Base-by-base conservation (phyloP, 2,888 invertebrate genomes). In the Caenorhabditis japonica region DNA sequence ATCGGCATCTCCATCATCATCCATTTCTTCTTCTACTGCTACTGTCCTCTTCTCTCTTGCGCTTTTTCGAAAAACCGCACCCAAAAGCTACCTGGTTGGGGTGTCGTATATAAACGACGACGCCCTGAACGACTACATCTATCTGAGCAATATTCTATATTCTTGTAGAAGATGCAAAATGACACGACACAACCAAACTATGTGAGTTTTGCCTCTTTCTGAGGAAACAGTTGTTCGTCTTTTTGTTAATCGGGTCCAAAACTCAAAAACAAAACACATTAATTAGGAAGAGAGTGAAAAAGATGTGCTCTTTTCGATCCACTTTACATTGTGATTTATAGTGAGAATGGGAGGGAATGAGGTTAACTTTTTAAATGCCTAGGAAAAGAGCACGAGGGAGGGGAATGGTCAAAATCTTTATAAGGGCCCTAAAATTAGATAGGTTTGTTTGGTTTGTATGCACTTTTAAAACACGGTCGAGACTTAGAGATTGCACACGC, bases 21-120 rank as follows among this genome's bases (percentile, higher is more conserved):
- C 55, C 41, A 41, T 34, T 23, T 38, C 41, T 30, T 49, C 33
- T 38, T 55, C 47, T 34, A 34, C 39, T 47, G 17, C 41, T 44
- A 46, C 44, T 58, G 38, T 39, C 27, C 27, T 46, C 25, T 25
- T 17, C 23, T 25, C 23, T 46, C 23, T 23, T 25, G 13, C 25
- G 13, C n/a, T 17, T 51, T 33, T 66, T 30, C 47, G 46, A 49
- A 69, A 69, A 69, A 59, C 59, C 68, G 60, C 59, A 69, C 58
- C 52, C 52, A 68, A 59, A 60, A 59, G 59, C 53, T 59, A 68
- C 56, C 58, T 47, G 66, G 58, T 66, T 66, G 66, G 34, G 51
- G 49, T 25, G 51, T 15, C 41, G 7, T 39, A 19, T 17, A 38
- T 36, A 39, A 36, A 53, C 23, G 30, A 21, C 21, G 36, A 30